Conservation (phyloP, 2,113 vertebrate species). For the Dromaius novaehollandiae region DNA sequence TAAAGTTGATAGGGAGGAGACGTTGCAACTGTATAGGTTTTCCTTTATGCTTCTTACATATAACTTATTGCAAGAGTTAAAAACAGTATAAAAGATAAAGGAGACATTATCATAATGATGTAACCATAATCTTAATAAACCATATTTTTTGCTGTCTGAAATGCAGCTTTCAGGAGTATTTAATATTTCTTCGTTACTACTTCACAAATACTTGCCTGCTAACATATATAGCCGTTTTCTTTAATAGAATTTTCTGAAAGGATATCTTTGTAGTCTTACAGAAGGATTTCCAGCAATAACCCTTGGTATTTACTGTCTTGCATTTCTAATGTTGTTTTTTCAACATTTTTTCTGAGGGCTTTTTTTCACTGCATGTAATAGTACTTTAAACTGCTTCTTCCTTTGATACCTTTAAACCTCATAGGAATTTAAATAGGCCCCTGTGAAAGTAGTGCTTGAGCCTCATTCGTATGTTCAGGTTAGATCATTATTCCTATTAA, state of each 20-base stretch:
- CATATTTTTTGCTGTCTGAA: neutral
- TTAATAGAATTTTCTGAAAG: neutral
- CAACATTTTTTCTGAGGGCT: conserved; percentile 35
- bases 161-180: neutral
- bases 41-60: neutral
- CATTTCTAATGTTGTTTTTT: conserved; percentile 65
- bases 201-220: neutral
- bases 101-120: neutral
- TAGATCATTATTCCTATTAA: conserved; percentile 78
- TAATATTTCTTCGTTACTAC: neutral
- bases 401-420: conserved; percentile 70
- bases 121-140: neutral
- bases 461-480: conserved; percentile 71
- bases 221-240: neutral
- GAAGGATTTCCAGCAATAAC: conserved; percentile 12
- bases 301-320: conserved; percentile 57
- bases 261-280: neutral
- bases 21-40: neutral
- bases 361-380: neutral
- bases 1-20: neutral
- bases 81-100: neutral
- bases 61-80: neutral
- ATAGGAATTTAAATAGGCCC: conserved; percentile 73
- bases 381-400: conserved; percentile 63
- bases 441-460: conserved; percentile 64